These are phyloP conservation scores for Mirza zaza DNA, from an alignment of 2,113 vertebrate genomes.

Conservation along the genomic window DNA sequence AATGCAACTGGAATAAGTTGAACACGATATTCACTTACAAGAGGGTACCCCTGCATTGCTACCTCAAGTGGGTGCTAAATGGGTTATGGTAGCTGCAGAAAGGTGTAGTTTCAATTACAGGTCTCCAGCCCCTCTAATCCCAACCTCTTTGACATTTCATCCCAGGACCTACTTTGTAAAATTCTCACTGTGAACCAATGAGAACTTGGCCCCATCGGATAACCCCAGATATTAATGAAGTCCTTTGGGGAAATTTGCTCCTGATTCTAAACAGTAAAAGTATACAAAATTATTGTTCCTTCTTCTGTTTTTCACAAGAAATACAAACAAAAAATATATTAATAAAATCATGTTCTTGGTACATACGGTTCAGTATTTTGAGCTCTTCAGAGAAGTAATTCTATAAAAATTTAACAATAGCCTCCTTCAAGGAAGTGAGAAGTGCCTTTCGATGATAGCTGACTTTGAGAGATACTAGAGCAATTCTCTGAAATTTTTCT, in stretches of 20 bases:
- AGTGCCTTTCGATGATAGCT: not conserved
- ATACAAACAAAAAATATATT: not conserved
- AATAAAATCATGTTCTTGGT: not conserved
- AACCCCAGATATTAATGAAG: not conserved
- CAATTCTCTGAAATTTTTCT: conserved; percentile 19
- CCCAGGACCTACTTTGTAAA: not conserved
- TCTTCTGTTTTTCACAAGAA: conserved; percentile 22
- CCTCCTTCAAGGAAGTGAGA: conserved; percentile 21
- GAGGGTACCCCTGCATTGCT: too few relatives aligned
- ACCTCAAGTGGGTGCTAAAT: not conserved
- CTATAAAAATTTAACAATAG: conserved; percentile 45
- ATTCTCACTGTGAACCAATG: not conserved
- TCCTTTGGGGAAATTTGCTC: not conserved
- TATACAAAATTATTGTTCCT: not conserved
- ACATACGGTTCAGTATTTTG: not conserved
- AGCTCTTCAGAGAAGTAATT: not conserved
- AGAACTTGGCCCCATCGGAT: not conserved
- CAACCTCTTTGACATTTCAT: not conserved
- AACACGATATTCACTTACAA: too few relatives aligned
- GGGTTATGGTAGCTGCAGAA: not conserved
- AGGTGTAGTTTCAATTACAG: not conserved
- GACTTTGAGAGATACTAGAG: not conserved
- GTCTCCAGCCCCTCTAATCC: not conserved
- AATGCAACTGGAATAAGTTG: not conserved
- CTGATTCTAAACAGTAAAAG: not conserved